Evolutionary conservation across 1,140 invertebrate genomes (phyloP), one percentile per base, ranked within the genome.

Genomic region (Mamestra configurata): DNA sequence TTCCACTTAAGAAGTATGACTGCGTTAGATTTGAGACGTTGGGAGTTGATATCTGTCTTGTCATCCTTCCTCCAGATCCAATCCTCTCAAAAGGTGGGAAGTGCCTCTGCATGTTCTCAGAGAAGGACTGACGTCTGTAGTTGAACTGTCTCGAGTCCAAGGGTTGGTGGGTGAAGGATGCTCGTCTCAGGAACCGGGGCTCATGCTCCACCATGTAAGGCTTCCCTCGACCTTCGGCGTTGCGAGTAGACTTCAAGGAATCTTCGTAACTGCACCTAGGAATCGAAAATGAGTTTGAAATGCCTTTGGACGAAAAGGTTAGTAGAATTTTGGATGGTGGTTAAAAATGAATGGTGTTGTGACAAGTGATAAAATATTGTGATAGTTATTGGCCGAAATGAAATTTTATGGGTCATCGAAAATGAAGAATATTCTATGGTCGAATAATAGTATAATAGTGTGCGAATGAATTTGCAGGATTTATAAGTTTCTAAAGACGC

Each of bases 201-300:
- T 89, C 72, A 4, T 46, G 37, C 10, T 76, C 89, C 11, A 87
- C 88, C 1, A 80, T 73, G 31, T 86, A 88, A 4, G 85, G 70
- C 72, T 93, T 92, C 6, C 68, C 49, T 72, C 83, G 64, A 43
- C 77, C 59, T 10, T 94, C 90, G 72, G 88, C 86, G 40, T 93
- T 91, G 73, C 92, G 88, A 31, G 91, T 91, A 0, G 96, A 96
- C 82, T 97, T 97, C 46, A 97, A 86, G 0, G 96, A 97, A 76
- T 97, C 96, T 92, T 97, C 96, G 82, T 96, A 97, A 84, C 96
- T 97, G 84, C 95, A 96, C 80, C 95, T 97, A 90, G 55, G 37
- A 76, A 76, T 61, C 61, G 55, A 20, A 61, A 10, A 10, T 46
- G 40, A 61, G 37, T 61, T 46, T 64, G 93, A 93, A 79, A 78